phyloP scores from a whole-genome alignment of 2,888 invertebrate species.

The Macropis europaea region DNA sequence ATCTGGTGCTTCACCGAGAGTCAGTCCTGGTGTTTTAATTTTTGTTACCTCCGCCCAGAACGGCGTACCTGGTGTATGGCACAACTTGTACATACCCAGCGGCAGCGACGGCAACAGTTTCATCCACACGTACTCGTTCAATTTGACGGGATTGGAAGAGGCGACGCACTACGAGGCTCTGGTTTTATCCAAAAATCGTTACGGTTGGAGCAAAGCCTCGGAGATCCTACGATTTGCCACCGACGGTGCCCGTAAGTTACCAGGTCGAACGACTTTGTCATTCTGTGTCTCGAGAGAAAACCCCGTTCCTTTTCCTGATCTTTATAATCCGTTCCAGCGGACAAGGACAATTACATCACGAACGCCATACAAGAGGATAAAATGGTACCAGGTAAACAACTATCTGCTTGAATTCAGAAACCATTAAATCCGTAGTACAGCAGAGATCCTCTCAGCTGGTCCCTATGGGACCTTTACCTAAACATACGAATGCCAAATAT shows the following conservation, averaged over 20 bases:
- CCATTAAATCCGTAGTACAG: too few species aligned
- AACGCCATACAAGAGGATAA: constrained; percentile 40
- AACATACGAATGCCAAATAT: too few species aligned
- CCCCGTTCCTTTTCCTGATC: neutral
- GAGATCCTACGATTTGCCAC: constrained; percentile 89
- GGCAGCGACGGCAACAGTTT: constrained; percentile 82
- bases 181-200: constrained; percentile 89
- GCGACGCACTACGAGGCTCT: constrained; percentile 89
- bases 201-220: constrained; percentile 92
- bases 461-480: too few species aligned
- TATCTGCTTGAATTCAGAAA: too few species aligned
- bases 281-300: neutral
- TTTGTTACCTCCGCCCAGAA: constrained; percentile 34
- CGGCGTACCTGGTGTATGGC: constrained; percentile 81
- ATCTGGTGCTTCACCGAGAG: neutral
- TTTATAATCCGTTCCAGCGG: constrained; percentile 10
- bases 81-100: constrained; percentile 85
- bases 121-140: constrained; percentile 88
- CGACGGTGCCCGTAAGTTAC: constrained; percentile 84
- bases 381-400: constrained; percentile 36
- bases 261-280: constrained; percentile 11
- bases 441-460: too few species aligned
- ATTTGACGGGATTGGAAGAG: constrained; percentile 87
- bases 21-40: neutral
- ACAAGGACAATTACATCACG: constrained; percentile 28